Base-by-base conservation (phyloP, 37 sponge, comb jelly and placozoan genomes). In the Aplysina aerophoba region DNA sequence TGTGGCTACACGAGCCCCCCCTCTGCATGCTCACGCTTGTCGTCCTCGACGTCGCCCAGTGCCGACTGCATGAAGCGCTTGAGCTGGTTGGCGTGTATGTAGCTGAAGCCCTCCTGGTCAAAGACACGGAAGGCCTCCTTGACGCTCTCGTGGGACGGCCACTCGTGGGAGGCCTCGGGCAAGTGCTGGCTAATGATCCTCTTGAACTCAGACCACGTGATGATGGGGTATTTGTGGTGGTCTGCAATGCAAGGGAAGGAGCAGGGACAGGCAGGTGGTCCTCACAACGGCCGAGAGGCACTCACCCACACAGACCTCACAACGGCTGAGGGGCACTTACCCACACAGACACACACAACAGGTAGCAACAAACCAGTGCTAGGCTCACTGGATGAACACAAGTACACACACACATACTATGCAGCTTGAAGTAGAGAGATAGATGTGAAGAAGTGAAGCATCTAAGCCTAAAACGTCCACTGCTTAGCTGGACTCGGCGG, bases 41-140 rank as follows among this genome's bases (percentile, higher is more conserved):
- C 78, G 21, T 75, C 78, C 21, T 36, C 37, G 22, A 24, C n/a
- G 24, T 75, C 39, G 22, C 78, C 78, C 44, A 75, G 82, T 50
- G 92, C 85, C 65, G 81, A 66, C 21, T 80, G 81, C 64, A 91
- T 63, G 54, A 91, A 91, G 69, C 86, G 81, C 79, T 91, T 91
- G 62, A 91, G 68, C 78, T 88, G 87, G 56, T 79, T 87, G 59
- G 85, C 88, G 78, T 87, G 85, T 22, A 91, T 91, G 63, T 84
- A 91, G 38, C 88, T 85, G 40, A 82, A 33, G 3, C 92, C 92
- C 31, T 91, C 92, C 15, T 85, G 88, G 55, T 91, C 92, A 88
- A 91, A 91, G 78, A 91, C 92, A 19, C 83, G 55, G 57, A 91
- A 91, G 8, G 92, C 92, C 73, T 66, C 85, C 22, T 74, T 79